Base-by-base conservation (phyloP, 2,888 invertebrate species). In the Lutraria lutraria region DNA sequence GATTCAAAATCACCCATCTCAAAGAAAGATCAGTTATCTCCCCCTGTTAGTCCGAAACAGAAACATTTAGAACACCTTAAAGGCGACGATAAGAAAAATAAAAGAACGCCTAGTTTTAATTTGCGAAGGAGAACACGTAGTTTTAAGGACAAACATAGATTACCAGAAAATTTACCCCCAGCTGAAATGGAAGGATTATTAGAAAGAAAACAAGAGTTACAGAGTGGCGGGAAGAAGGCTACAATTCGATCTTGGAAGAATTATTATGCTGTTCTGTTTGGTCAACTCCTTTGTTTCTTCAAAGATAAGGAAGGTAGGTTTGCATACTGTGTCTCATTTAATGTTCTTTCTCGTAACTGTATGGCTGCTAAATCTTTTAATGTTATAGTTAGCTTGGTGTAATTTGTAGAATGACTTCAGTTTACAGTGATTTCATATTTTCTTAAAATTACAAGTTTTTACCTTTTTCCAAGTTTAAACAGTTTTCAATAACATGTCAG, bases 211-310 rank as follows among this genome's bases (percentile, higher is more conserved):
- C 99, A 99, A 96, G 98, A 99, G 94, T 97, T 99, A 0, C 98
- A 98, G 89, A 98, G 98, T 90, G 99, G 99, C 16, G 99, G 99
- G 25, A 99, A 99, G 97, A 98, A 98, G 93, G 99, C 99, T 0
- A 98, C 99, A 0, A 98, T 99, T 10, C 97, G 99, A 10, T 98
- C 99, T 0, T 99, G 99, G 99, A 99, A 99, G 95, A 98, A 97
- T 87, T 98, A 98, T 97, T 98, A 99, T 97, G 98, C 99, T 0
- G 99, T 99, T 87, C 97, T 99, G 43, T 99, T 99, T 96, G 99
- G 99, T 0, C 99, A 99, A 96, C 97, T 99, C 94, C 97, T 99
- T 85, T 99, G 99, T 97, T 99, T 99, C 98, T 99, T 99, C 97
- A 98, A 99, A 96, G 99, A 99, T 96, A 98, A 98, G 95, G 98